Base-by-base conservation (phyloP, 2,888 invertebrate species). In the Pilophorus perplexus region DNA sequence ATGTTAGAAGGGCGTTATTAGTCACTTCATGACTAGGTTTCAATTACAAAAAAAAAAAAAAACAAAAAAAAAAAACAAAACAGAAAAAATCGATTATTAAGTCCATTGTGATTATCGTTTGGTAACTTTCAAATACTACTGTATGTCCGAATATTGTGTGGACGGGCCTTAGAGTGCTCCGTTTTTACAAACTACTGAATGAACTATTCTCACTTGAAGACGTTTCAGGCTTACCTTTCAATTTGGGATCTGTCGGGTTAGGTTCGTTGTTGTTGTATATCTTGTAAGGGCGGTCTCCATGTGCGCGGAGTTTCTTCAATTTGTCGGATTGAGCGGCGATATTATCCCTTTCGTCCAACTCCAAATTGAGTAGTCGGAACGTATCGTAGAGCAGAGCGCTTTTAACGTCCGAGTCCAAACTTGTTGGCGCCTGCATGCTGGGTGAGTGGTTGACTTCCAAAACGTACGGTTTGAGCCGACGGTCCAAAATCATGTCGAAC, bases 371-470 rank as follows among this genome's bases (percentile, higher is more conserved):
- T 81, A 92, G 84, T 0, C 84, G 81, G 72, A 90, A 85, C 23
- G 90, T 90, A 74, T 91, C 90, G 1, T 81, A 80, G 46, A 91
- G 79, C 12, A 94, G 79, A 0, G 84, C 81, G 74, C 91, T 89
- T 76, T 94, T 94, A 40, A 94, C 88, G 74, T 92, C 91, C 69
- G 84, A 83, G 77, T 94, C 94, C 50, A 94, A 79, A 70, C 85
- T 83, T 1, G 93, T 88, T 76, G 92, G 91, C 12, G 91, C 93
- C 76, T 92, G 90, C 76, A 93, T 93, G 77, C 93, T 93, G 0
- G 94, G 94, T 8, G 93, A 93, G 77, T 93, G 93, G 78, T 94
- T 94, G 4, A 91, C 90, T 82, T 95, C 94, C 67, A 95, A 80
- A 64, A 95, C 84, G 74, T 84, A 89, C 0, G 94, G 93, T 76